Evolutionary conservation across 2,888 invertebrate genomes (phyloP), one percentile per base, ranked within the genome.

Genomic region (Adineta ricciae): DNA sequence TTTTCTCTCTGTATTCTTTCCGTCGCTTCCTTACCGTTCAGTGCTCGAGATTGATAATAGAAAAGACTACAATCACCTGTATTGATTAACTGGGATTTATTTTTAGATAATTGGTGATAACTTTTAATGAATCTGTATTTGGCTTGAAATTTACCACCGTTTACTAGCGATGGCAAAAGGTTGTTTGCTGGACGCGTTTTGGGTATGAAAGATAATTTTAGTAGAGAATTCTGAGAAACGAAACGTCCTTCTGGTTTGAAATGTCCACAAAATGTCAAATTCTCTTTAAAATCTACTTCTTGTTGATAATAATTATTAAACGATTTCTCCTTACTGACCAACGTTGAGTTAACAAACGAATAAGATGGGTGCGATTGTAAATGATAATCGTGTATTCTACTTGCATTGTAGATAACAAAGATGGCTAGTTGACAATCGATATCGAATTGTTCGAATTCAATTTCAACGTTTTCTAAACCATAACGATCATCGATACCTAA

Each of bases 231-330:
- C n/a, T 19, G 21, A 9, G 78, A 78, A 9, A 78, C 41, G 41
- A 78, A 78, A n/a, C 41, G 38, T 41, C 78, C 78, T n/a, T 78
- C 78, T 16, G 78, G 78, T 78, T 78, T 78, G 41, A 78, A 78
- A 41, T 41, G 38, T 24, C 78, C 78, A 78, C 78, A 78, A 78
- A 78, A 78, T 41, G 78, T 36, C 8, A 78, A 14, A 78, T 78
- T 78, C 3, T 38, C 41, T 78, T 78, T 78, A 78, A 78, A 78
- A 78, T 78, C 78, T 41, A 78, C 36, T 41, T 38, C 41, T 78
- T 78, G 78, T 41, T 41, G 38, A 78, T 78, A 78, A 78, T 78
- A 78, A 78, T 78, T 78, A 78, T 32, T 78, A 78, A n/a, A 78
- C 11, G 64, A 64, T 64, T 64, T 64, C 16, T 64, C 5, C 32